Base-by-base conservation (phyloP, 2,113 vertebrate genomes). In the Muscicapa adusta region DNA sequence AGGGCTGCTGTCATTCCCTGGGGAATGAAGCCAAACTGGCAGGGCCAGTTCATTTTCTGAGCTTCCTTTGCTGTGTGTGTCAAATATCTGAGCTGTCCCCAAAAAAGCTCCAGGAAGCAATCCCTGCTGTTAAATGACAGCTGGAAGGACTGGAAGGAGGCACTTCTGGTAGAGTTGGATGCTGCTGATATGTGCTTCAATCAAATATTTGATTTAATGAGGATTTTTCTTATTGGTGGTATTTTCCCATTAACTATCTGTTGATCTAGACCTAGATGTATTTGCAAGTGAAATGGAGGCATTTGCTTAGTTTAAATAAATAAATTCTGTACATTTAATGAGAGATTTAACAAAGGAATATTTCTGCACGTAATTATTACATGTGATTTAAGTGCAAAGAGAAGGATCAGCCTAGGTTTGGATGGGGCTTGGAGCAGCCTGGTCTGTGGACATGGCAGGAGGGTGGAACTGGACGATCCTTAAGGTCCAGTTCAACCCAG, bases 1-100 rank as follows among this genome's bases (percentile, higher is more conserved):
- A 16, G 54, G 6, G 2, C 23, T 84, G 71, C 50, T 67, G 6
- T 50, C n/a, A 33, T 31, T 73, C 26, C 25, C 24, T 43, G 36
- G 34, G 48, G 80, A 85, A 94, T 65, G 81, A 91, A 65, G 60
- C 40, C 40, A 26, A 53, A 63, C 93, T 80, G 48, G 91, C 72
- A 80, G n/a, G 36, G 65, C 61, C 42, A 18, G 81, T n/a, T 81
- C 45, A 40, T 40, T 66, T 34, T 23, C 22, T 80, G 45, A 84
- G 56, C 40, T 56, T 38, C 9, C 42, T 66, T 26, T 58, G 34
- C 17, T 19, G 17, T 10, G 22, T 54, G 33, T 54, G 60, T 51
- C 50, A 29, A 43, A 29, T 2, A 9, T 7, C 77, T 76, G 78
- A 91, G 65, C 34, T 67, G 82, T 67, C 5, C 3, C 11, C 57